Evolutionary conservation across 2,888 invertebrate genomes (phyloP).

Genomic region (Auanema sp.): DNA sequence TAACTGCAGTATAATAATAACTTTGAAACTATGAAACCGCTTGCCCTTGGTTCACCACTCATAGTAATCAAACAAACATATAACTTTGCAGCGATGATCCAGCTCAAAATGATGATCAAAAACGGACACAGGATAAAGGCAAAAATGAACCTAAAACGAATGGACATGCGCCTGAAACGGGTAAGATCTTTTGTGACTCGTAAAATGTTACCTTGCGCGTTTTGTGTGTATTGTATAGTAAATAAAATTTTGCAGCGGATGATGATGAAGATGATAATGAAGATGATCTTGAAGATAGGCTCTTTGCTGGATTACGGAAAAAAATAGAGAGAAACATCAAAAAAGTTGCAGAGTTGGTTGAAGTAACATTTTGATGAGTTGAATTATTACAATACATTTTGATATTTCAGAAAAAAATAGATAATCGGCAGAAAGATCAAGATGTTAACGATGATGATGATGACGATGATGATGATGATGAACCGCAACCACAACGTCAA

Average conservation of each 20-base stretch:
- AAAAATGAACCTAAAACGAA: background rate
- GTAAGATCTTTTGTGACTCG: background rate
- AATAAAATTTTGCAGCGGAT: conserved; percentile 17
- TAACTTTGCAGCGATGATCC: too few species aligned
- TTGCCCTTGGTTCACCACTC: too few species aligned
- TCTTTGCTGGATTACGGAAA: conserved; percentile 40
- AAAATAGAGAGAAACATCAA: conserved; percentile 30
- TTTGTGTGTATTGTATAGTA: too few species aligned
- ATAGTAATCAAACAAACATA: too few species aligned
- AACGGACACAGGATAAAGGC: background rate
- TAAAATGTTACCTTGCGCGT: background rate
- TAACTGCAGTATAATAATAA: too few species aligned
- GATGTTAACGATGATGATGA: background rate
- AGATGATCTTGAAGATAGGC: conserved; percentile 30
- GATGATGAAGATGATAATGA: conserved; percentile 38
- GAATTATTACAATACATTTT: too few species aligned
- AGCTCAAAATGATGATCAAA: too few species aligned
- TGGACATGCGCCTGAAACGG: background rate
- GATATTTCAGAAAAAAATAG: background rate
- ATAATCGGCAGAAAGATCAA: background rate
- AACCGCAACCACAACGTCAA: background rate
- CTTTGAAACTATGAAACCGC: too few species aligned
- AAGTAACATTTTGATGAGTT: conserved; percentile 5
- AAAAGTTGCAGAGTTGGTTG: conserved; percentile 15
- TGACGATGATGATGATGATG: too few species aligned